Conservation (phyloP, 2,888 invertebrate genomes). For the Cylindroiulus punctatus region DNA sequence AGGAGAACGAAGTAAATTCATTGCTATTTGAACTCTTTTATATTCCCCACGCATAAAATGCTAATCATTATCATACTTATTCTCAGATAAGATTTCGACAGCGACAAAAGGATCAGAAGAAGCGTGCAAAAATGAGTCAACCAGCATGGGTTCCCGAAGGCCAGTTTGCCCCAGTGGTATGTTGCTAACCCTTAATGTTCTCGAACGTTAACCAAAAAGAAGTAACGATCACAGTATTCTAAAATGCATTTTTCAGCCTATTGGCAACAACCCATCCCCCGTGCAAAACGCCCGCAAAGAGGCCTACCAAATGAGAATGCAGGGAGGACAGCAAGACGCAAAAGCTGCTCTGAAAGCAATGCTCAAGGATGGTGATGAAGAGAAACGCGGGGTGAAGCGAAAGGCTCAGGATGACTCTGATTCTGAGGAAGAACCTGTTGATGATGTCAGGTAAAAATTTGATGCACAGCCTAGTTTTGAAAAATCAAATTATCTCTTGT, state of each 20-base stretch:
- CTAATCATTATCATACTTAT: not conserved
- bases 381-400: not conserved
- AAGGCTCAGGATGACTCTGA: constrained; percentile 64
- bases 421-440: constrained; percentile 77
- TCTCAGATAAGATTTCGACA: constrained; percentile 69
- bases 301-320: constrained; percentile 76
- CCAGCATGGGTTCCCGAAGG: constrained; percentile 79
- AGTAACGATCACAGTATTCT: not conserved
- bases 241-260: constrained; percentile 67
- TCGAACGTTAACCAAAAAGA: too few relatives aligned
- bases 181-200: constrained; percentile 60
- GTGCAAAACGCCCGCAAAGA: constrained; percentile 79
- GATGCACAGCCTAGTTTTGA: not conserved
- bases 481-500: too few relatives aligned
- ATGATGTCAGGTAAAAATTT: constrained; percentile 75
- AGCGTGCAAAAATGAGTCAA: constrained; percentile 67
- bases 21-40: not conserved
- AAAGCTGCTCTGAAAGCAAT: constrained; percentile 48
- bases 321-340: constrained; percentile 58
- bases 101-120: constrained; percentile 74
- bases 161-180: constrained; percentile 82
- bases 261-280: constrained; percentile 69
- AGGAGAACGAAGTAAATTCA: constrained; percentile 77
- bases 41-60: constrained; percentile 5
- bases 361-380: not conserved